These are phyloP conservation scores for Zele albiditarsus DNA, from an alignment of 2,888 invertebrate genomes.

Conservation along the genomic window DNA sequence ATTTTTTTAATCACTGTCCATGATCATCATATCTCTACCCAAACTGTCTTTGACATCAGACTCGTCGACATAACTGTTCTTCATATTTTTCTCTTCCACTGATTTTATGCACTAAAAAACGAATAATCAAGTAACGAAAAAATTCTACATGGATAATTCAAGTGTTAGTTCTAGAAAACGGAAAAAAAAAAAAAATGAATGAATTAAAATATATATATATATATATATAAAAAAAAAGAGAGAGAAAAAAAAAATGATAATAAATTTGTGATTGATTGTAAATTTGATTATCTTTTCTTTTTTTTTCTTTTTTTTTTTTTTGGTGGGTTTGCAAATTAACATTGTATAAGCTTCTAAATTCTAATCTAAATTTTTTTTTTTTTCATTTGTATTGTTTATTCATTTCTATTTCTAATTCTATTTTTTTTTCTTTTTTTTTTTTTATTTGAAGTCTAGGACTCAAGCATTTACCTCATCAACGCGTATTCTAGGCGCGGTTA, in stretches of 20 bases:
- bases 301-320: background rate
- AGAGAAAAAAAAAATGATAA: background rate
- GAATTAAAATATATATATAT: too few species aligned
- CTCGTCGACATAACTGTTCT: conserved; percentile 69
- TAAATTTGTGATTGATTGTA: conserved; percentile 5
- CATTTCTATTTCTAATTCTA: conserved; percentile 9
- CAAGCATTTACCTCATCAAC: conserved; percentile 79
- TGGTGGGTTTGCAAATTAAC: background rate
- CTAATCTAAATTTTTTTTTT: conserved; percentile 9
- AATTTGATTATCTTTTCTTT: conserved; percentile 9
- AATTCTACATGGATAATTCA: conserved; percentile 29
- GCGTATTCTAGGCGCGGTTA: conserved; percentile 81
- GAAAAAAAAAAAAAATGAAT: conserved; percentile 8
- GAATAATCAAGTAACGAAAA: conserved; percentile 33
- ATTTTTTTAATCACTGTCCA: conserved; percentile 67
- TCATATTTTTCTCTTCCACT: conserved; percentile 68
- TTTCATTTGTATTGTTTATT: background rate
- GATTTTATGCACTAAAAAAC: conserved; percentile 69
- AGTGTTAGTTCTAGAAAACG: too few species aligned
- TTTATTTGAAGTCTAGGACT: background rate
- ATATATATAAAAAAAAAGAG: background rate
- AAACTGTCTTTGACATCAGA: conserved; percentile 65
- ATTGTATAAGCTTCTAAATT: background rate
- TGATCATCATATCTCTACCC: conserved; percentile 61
- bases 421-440: conserved; percentile 9